These are phyloP conservation scores for Drosophila biarmipes DNA, from an alignment of 1,140 invertebrate species.

Conservation along the genomic window DNA sequence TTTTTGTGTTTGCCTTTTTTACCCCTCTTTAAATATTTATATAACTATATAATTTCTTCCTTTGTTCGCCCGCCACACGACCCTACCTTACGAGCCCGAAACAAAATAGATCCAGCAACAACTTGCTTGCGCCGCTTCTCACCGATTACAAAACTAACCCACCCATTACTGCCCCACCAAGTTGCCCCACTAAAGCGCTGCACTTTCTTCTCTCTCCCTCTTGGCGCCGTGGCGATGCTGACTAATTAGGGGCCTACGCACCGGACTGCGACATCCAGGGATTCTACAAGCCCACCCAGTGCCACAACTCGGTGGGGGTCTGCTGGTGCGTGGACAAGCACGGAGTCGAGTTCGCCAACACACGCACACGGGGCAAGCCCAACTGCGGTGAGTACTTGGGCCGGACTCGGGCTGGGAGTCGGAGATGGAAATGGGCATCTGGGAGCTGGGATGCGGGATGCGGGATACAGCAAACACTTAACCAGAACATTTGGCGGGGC, in stretches of 20 bases:
- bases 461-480: conserved; percentile 31
- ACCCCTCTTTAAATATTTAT: conserved; percentile 7
- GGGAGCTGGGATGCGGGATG: background rate
- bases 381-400: conserved; percentile 91
- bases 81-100: conserved; percentile 26
- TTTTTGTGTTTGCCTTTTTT: conserved; percentile 62
- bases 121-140: conserved; percentile 73
- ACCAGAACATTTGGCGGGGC: conserved; percentile 34
- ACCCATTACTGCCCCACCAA: conserved; percentile 4
- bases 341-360: conserved; percentile 94
- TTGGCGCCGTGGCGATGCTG: conserved; percentile 30
- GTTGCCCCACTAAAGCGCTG: conserved; percentile 63
- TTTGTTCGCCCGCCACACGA: conserved; percentile 35
- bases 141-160: conserved; percentile 18
- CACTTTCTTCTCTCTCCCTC: conserved; percentile 52
- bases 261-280: conserved; percentile 94
- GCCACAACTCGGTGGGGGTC: conserved; percentile 91
- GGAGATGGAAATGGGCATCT: background rate
- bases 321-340: conserved; percentile 98
- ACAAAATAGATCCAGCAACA: conserved; percentile 59
- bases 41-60: conserved; percentile 49
- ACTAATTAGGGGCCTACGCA: conserved; percentile 89
- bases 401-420: background rate
- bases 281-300: conserved; percentile 94
- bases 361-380: conserved; percentile 92